phyloP scores from a whole-genome alignment of 2,888 invertebrate genomes.

The Tiliacea aurago region DNA sequence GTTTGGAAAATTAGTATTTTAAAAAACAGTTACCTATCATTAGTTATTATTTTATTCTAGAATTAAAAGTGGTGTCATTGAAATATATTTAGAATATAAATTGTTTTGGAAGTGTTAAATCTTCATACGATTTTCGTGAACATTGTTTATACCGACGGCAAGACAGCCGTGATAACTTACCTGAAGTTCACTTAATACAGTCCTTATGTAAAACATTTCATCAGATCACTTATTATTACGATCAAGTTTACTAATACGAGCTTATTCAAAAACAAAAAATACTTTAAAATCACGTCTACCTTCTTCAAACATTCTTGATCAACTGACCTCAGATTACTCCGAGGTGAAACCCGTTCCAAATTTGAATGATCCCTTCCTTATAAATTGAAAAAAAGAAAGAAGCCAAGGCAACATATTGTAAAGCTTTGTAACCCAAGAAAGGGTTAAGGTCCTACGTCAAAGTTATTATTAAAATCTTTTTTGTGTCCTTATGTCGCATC shows the following conservation, averaged over 20 bases:
- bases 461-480: constrained; percentile 90
- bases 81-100: constrained; percentile 25
- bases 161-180: constrained; percentile 51
- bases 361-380: constrained; percentile 87
- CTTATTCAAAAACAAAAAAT: constrained; percentile 50
- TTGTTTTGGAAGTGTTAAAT: constrained; percentile 15
- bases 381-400: constrained; percentile 77
- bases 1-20: neutral
- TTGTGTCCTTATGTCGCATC: constrained; percentile 89
- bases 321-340: constrained; percentile 85
- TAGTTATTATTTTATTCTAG: neutral
- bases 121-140: constrained; percentile 20
- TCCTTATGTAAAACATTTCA: constrained; percentile 13
- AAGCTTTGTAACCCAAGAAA: constrained; percentile 87
- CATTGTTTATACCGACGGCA: constrained; percentile 67
- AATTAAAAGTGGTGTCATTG: constrained; percentile 9
- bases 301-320: constrained; percentile 79
- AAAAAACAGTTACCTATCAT: neutral
- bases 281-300: constrained; percentile 76
- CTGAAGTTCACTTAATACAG: constrained; percentile 53
- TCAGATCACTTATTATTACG: constrained; percentile 37
- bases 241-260: constrained; percentile 10
- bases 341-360: constrained; percentile 87
- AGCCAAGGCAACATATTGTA: constrained; percentile 88
- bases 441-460: constrained; percentile 88